Evolutionary conservation across 2,797 vertebrate genomes (phyloP).

Genomic region (Chiroxiphia lanceolata): DNA sequence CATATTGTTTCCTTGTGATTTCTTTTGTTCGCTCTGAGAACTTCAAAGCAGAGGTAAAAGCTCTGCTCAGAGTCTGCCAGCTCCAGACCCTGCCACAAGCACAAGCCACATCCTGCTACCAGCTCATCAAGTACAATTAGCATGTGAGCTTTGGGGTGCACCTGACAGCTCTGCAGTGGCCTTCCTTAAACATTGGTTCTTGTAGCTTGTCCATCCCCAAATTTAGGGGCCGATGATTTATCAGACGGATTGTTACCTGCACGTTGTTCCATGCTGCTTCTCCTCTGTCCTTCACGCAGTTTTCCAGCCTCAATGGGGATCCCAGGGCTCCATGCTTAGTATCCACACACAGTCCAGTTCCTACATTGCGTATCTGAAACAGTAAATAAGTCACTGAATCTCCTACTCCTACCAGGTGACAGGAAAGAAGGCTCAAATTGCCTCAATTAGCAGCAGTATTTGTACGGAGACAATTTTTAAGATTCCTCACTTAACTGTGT

Average conservation of each 20-base stretch:
- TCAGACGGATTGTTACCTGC: conserved; percentile 79
- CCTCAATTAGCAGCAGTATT: background rate
- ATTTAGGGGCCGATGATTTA: background rate
- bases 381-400: background rate
- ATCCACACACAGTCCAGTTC: conserved; percentile 86
- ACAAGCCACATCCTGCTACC: background rate
- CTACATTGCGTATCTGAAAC: conserved; percentile 84
- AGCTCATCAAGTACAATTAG: background rate
- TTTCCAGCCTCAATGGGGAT: conserved; percentile 86
- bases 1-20: conserved; percentile 34
- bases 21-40: conserved; percentile 12
- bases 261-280: conserved; percentile 89
- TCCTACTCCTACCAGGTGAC: background rate
- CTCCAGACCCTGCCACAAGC: background rate
- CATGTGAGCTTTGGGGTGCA: background rate
- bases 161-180: background rate
- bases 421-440: background rate
- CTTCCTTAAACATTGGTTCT: background rate
- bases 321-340: conserved; percentile 89
- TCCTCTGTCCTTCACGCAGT: conserved; percentile 84
- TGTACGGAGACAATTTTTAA: background rate
- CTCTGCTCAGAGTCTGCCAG: background rate
- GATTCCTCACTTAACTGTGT: background rate
- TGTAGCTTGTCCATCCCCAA: background rate
- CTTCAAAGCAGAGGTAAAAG: conserved; percentile 30